Evolutionary conservation across 2,888 invertebrate species (phyloP).

Genomic region (Melangyna quadrimaculata): DNA sequence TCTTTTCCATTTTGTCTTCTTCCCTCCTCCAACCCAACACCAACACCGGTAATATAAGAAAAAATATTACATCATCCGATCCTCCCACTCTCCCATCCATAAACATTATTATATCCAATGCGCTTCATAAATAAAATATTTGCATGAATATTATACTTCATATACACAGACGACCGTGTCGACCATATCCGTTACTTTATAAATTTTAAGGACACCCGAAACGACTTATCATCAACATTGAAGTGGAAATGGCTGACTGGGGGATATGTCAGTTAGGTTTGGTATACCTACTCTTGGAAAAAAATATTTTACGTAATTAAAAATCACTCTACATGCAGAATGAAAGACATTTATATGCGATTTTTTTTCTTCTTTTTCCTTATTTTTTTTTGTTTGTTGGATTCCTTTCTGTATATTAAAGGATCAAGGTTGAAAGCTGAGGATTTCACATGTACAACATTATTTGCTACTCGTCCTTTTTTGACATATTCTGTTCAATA

Average conservation of each 20-base stretch:
- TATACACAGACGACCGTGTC: neutral
- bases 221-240: conserved; percentile 32
- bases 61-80: neutral
- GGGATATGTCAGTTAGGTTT: conserved; percentile 39
- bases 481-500: conserved; percentile 40
- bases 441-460: conserved; percentile 15
- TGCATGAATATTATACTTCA: conserved; percentile 20
- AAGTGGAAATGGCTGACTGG: conserved; percentile 41
- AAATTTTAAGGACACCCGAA: conserved; percentile 4
- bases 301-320: conserved; percentile 50
- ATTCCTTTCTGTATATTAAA: neutral
- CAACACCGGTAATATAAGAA: neutral
- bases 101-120: conserved; percentile 21
- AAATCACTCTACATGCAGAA: conserved; percentile 24
- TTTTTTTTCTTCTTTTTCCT: too few relatives aligned
- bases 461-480: conserved; percentile 25
- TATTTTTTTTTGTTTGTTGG: too few relatives aligned
- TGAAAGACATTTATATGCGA: conserved; percentile 16
- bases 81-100: neutral
- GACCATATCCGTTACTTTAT: conserved; percentile 2
- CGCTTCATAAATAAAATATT: conserved; percentile 32
- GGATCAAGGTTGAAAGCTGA: conserved; percentile 21
- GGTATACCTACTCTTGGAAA: neutral
- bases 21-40: neutral
- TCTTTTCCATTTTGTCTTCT: neutral